phyloP scores from a whole-genome alignment of 2,888 invertebrate species.

The Miltochrista miniata region DNA sequence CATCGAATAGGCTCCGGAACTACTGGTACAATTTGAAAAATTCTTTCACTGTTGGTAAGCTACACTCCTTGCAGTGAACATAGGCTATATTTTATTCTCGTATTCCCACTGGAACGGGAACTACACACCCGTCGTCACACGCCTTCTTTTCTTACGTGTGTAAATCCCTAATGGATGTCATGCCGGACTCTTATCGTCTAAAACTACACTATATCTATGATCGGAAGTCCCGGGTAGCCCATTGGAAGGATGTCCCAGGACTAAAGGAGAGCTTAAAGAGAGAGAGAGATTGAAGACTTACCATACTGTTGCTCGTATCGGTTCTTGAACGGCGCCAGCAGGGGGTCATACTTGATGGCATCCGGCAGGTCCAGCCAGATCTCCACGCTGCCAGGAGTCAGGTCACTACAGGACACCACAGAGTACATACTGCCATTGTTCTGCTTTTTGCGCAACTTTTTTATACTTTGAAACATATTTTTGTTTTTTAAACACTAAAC shows the following conservation, averaged over 20 bases:
- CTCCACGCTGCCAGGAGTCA: conserved; percentile 84
- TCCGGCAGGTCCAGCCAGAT: conserved; percentile 87
- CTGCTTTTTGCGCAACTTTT: conserved; percentile 19
- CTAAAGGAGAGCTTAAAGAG: neutral
- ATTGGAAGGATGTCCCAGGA: no score
- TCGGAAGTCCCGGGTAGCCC: neutral
- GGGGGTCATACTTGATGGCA: conserved; percentile 86
- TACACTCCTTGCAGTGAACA: no score
- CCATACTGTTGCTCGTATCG: conserved; percentile 80
- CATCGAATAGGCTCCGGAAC: no score
- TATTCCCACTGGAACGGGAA: no score
- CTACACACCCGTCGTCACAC: no score
- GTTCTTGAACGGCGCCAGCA: conserved; percentile 84
- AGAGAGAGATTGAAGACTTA: conserved; percentile 48
- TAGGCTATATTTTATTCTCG: no score
- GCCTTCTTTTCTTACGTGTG: no score
- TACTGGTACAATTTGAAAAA: no score
- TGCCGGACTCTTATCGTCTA: no score
- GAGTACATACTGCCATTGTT: conserved; percentile 65
- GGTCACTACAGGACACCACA: conserved; percentile 79
- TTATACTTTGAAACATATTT: conserved; percentile 41
- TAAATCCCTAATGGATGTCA: no score
- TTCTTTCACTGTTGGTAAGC: no score
- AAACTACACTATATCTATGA: no score
- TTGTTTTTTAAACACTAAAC: conserved; percentile 41